These are phyloP conservation scores for Diorhabda elongata DNA, from an alignment of 1,140 invertebrate species.

Conservation along the genomic window DNA sequence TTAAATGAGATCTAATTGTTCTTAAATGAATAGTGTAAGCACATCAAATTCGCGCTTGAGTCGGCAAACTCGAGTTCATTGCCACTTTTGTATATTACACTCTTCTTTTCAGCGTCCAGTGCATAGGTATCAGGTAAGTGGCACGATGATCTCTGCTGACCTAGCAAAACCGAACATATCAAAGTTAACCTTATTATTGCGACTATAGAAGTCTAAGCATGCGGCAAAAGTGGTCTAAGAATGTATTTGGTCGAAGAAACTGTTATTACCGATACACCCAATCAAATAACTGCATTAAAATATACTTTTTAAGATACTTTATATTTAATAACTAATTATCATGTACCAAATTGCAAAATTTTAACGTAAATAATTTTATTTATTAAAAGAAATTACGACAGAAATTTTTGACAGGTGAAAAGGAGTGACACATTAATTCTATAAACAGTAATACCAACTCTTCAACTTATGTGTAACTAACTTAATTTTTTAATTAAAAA, in stretches of 20 bases:
- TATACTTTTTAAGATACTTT: neutral
- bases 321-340: neutral
- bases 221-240: constrained; percentile 10
- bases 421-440: neutral
- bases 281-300: neutral
- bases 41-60: neutral
- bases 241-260: neutral
- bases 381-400: neutral
- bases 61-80: constrained; percentile 38
- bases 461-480: no score
- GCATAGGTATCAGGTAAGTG: constrained; percentile 44
- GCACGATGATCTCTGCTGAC: constrained; percentile 44
- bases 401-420: neutral
- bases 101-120: constrained; percentile 44
- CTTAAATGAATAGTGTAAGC: no score
- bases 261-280: neutral
- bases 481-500: no score
- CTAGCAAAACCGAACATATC: constrained; percentile 33
- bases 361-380: neutral
- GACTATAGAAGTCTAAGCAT: constrained; percentile 30
- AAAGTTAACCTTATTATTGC: constrained; percentile 44
- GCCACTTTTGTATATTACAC: constrained; percentile 43
- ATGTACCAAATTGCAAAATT: neutral
- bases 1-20: no score
- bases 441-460: neutral